Conservation (phyloP, 2,888 invertebrate species). For the Cosmopolites sordidus region DNA sequence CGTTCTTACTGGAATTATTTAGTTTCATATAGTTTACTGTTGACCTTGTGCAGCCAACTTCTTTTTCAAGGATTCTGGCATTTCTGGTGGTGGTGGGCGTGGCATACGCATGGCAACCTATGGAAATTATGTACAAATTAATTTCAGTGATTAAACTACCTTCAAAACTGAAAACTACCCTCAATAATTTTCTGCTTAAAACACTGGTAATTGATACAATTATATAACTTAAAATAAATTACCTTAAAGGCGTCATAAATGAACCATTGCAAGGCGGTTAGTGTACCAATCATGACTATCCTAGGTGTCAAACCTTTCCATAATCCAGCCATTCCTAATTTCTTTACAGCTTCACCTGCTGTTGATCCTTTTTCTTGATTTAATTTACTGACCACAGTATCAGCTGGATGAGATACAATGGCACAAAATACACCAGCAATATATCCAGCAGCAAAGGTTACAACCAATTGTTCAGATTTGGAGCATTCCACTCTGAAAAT, state of each 20-base stretch:
- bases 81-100: constrained; percentile 92
- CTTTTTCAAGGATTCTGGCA: constrained; percentile 86
- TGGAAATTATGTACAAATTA: background rate
- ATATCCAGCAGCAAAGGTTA: constrained; percentile 92
- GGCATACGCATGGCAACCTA: constrained; percentile 75
- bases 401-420: constrained; percentile 97
- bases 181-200: too few species aligned
- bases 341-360: constrained; percentile 68
- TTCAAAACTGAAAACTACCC: too few species aligned
- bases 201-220: too few species aligned
- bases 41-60: constrained; percentile 53
- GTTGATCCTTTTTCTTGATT: constrained; percentile 86
- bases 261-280: constrained; percentile 96
- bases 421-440: constrained; percentile 99
- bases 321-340: constrained; percentile 70
- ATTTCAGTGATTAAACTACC: too few species aligned
- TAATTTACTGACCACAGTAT: constrained; percentile 94
- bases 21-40: background rate
- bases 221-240: too few species aligned
- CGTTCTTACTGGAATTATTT: background rate
- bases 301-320: constrained; percentile 91
- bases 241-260: constrained; percentile 85
- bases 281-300: constrained; percentile 96
- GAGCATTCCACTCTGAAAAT: constrained; percentile 70
- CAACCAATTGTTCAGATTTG: constrained; percentile 90